Evolutionary conservation across 2,113 vertebrate species (phyloP), one percentile per base, ranked within the genome.

Genomic region (Anoura caudifer): DNA sequence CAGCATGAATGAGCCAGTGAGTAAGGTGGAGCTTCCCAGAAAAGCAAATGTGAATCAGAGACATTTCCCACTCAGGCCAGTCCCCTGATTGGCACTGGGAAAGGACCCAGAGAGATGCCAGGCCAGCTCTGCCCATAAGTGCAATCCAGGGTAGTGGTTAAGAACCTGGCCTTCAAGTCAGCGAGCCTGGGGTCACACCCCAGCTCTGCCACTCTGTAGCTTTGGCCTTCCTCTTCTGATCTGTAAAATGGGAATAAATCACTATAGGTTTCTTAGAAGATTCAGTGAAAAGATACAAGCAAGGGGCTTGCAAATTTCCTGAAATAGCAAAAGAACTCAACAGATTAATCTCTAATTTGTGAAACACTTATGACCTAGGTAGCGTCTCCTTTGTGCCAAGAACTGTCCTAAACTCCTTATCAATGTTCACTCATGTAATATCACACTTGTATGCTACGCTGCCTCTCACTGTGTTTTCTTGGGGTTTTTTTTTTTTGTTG

Each of bases 11-110:
- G 50, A 91, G 89, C 73, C 79, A 50, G 7, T 96, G 96, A 97
- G 95, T 94, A 96, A 98, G 82, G 79, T 70, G 63, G 63, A n/a
- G 69, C 77, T 98, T 98, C 97, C 97, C 95, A 87, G 96, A 93
- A 97, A 61, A 86, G 73, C 79, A 33, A 45, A 76, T 17, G 70
- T 98, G 97, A 98, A 91, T 97, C 97, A 98, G 91, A 94, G 76
- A 36, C 63, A 75, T 70, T 96, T 97, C 91, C 86, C 95, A 96
- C 41, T 94, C 63, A 26, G 47, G 41, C 86, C 36, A 91, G 47
- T 20, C 10, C 50, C 54, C 24, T 92, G 47, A 38, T 87, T 81
- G 73, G 95, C 33, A 56, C 77, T 80, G 50, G 75, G 63, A 81
- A 89, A 54, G 14, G 87, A 83, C 63, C 41, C n/a, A 9, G 79